Percentiles rank a stretch among this genome's conserved stretches.
These are phyloP conservation scores for Paguma larvata DNA, from an alignment of 2,797 vertebrate genomes.

Conservation along the genomic window DNA sequence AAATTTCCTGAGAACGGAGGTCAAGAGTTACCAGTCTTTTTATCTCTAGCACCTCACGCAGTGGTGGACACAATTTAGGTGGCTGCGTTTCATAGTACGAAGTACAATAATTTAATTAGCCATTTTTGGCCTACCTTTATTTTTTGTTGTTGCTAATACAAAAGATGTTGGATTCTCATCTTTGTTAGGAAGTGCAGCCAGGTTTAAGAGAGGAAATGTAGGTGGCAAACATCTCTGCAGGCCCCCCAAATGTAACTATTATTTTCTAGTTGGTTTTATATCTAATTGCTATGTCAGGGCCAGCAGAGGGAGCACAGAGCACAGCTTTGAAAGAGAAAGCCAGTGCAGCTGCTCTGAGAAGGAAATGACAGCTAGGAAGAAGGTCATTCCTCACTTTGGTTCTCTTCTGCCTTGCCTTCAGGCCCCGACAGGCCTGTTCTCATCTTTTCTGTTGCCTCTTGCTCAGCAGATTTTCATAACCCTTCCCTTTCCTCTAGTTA, in stretches of 20 bases:
- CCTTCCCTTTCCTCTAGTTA: not conserved
- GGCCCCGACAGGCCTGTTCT: not conserved
- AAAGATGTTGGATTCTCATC: not conserved
- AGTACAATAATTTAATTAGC: not conserved
- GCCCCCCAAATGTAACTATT: not conserved
- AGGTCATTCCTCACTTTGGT: not conserved
- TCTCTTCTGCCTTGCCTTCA: not conserved
- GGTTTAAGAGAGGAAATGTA: not conserved
- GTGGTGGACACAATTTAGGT: not conserved
- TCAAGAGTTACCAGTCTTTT: not conserved
- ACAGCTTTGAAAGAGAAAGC: constrained; percentile 60
- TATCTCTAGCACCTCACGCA: not conserved
- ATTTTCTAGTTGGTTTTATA: not conserved
- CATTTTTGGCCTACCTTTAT: not conserved
- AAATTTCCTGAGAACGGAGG: not conserved
- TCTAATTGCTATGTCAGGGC: not conserved
- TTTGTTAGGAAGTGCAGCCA: not conserved
- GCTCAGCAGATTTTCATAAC: not conserved
- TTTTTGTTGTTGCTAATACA: not conserved
- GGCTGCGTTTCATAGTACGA: not conserved
- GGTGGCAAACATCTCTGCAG: not conserved
- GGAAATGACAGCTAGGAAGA: not conserved
- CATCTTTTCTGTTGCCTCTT: not conserved
- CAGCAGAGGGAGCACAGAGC: constrained; percentile 71
- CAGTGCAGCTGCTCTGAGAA: not conserved